Evolutionary conservation across 2,888 invertebrate species (phyloP).

Genomic region (Sinopyrophorus schimmeli): DNA sequence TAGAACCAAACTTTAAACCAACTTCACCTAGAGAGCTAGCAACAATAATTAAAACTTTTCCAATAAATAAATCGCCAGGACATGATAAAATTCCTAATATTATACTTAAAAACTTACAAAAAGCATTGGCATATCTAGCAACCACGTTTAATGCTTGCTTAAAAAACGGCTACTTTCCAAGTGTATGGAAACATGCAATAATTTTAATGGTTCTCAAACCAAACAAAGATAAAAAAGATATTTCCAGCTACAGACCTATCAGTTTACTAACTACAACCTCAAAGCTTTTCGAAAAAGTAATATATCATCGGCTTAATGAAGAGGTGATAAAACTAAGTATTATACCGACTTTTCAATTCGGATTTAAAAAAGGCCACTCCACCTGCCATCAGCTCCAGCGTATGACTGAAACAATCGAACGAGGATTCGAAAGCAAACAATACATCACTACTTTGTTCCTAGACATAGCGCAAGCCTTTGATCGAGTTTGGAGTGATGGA

Average conservation of each 20-base stretch:
- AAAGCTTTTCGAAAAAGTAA: conserved; percentile 1
- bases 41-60: no score
- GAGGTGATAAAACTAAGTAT: background rate
- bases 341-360: conserved; percentile 32
- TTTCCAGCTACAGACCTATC: background rate
- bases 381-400: conserved; percentile 27
- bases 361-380: conserved; percentile 37
- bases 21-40: no score
- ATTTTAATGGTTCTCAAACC: background rate
- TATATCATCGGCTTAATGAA: background rate
- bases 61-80: no score
- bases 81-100: no score
- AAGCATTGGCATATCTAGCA: conserved; percentile 1
- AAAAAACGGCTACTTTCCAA: background rate
- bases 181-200: background rate
- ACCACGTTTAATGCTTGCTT: conserved; percentile 1
- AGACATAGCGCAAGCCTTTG: conserved; percentile 2
- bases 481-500: background rate
- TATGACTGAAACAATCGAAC: conserved; percentile 25
- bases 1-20: no score
- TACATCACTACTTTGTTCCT: conserved; percentile 21
- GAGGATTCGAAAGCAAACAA: conserved; percentile 29
- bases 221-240: background rate
- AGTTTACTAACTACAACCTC: conserved; percentile 1
- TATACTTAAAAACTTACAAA: no score